These are phyloP conservation scores for Carpatolechia fugitivella DNA, from an alignment of 2,888 invertebrate genomes.

Conservation along the genomic window DNA sequence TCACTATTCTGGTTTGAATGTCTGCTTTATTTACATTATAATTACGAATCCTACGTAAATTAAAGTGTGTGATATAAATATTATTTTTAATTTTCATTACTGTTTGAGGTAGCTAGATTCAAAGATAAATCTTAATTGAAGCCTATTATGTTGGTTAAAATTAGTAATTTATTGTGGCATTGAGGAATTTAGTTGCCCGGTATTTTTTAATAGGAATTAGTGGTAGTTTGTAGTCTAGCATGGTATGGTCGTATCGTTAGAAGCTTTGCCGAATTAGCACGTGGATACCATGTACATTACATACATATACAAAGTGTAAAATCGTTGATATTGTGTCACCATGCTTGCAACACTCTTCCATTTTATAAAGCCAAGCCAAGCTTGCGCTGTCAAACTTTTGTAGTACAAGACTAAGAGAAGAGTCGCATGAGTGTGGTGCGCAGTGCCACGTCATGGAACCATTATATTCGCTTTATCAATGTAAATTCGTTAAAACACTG, in stretches of 20 bases:
- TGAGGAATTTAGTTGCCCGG: slow-evolving; percentile 62
- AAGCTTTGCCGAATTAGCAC: slow-evolving; percentile 61
- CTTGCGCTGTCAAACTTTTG: slow-evolving; percentile 17
- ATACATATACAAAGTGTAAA: slow-evolving; percentile 15
- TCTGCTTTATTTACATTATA: slow-evolving; percentile 39
- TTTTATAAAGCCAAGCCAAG: background rate
- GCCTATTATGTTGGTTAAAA: slow-evolving; percentile 53
- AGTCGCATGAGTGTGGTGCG: slow-evolving; percentile 32
- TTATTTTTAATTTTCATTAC: slow-evolving; percentile 57
- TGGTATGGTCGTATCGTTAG: slow-evolving; percentile 58
- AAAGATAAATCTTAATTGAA: slow-evolving; percentile 46
- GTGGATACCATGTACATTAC: slow-evolving; percentile 45
- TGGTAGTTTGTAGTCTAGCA: slow-evolving; percentile 50
- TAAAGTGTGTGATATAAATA: slow-evolving; percentile 70
- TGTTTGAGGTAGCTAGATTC: slow-evolving; percentile 69
- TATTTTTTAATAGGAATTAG: slow-evolving; percentile 58
- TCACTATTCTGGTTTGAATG: slow-evolving; percentile 34
- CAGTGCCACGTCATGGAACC: slow-evolving; percentile 34
- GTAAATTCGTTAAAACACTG: slow-evolving; percentile 58
- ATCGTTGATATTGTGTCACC: slow-evolving; percentile 22
- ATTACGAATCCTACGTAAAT: slow-evolving; percentile 54
- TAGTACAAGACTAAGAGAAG: slow-evolving; percentile 21
- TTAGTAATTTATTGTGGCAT: slow-evolving; percentile 68
- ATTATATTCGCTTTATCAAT: slow-evolving; percentile 58
- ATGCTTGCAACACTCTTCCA: background rate